Conservation (phyloP, 1,140 invertebrate species). For the Acromyrmex charruanus region DNA sequence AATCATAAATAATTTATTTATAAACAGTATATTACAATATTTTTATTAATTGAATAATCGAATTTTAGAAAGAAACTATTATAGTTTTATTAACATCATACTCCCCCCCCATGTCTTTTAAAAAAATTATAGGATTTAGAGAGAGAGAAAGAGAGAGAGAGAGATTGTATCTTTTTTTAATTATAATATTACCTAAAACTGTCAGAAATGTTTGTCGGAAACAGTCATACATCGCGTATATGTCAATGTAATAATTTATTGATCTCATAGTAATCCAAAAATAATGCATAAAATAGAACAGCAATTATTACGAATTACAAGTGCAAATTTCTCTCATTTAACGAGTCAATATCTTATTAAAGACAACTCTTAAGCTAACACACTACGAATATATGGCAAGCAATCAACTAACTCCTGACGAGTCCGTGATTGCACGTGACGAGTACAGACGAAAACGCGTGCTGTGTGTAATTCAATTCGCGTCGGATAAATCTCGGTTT, state of each 20-base stretch:
- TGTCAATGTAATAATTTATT: not conserved
- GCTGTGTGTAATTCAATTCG: slow-evolving; percentile 52
- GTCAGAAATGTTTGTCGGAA: not conserved
- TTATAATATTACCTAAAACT: not conserved
- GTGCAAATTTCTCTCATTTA: not conserved
- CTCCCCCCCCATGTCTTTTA: not conserved
- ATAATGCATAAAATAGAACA: not conserved
- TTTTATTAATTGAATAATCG: not conserved
- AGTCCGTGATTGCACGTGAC: slow-evolving; percentile 46
- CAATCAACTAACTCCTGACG: slow-evolving; percentile 47
- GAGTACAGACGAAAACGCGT: slow-evolving; percentile 66
- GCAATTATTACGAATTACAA: not conserved
- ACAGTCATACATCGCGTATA: not conserved
- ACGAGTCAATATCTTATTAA: not conserved
- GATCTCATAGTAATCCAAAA: not conserved
- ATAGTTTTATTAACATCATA: not conserved
- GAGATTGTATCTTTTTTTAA: not conserved
- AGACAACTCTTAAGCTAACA: not conserved
- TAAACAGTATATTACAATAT: too few relatives aligned
- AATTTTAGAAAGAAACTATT: not conserved
- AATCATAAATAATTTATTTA: too few relatives aligned
- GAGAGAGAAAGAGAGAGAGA: too few relatives aligned
- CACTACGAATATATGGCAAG: not conserved
- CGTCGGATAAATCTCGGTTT: slow-evolving; percentile 23
- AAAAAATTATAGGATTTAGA: not conserved